phyloP scores from a whole-genome alignment of 2,797 vertebrate species.

The Lophius americanus region DNA sequence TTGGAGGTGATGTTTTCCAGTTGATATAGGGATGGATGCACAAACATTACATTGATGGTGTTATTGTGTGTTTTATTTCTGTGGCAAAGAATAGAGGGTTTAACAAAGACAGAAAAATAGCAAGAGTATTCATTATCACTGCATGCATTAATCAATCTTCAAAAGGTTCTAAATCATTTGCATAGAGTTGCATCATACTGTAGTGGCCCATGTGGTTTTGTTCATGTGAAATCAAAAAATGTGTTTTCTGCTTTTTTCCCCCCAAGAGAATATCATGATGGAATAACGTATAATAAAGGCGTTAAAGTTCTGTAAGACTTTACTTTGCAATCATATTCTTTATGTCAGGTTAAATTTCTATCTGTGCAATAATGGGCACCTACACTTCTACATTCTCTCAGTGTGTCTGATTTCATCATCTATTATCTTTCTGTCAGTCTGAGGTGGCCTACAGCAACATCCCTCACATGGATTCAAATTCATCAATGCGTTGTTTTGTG shows the following conservation, averaged over 20 bases:
- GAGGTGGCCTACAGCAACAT: conserved; percentile 32
- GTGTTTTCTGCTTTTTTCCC: too few species aligned
- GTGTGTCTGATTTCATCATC: conserved; percentile 10
- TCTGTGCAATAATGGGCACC: conserved; percentile 17
- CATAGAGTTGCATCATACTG: too few species aligned
- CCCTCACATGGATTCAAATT: conserved; percentile 97
- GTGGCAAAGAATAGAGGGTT: conserved; percentile 13
- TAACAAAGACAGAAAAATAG: conserved; percentile 5
- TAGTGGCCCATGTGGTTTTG: too few species aligned
- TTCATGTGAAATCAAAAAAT: too few species aligned
- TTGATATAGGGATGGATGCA: conserved; percentile 8
- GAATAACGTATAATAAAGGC: too few species aligned
- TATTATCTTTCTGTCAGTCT: not conserved
- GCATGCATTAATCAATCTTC: conserved; percentile 14
- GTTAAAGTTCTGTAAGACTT: too few species aligned
- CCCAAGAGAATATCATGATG: too few species aligned
- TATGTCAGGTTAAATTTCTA: conserved; percentile 15
- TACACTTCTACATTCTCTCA: conserved; percentile 37
- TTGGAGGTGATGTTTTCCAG: conserved; percentile 4
- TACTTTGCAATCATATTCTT: not conserved
- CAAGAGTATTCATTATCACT: conserved; percentile 4
- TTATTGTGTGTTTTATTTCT: conserved; percentile 33
- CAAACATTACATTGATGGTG: not conserved
- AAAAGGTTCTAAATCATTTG: not conserved
- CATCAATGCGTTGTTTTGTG: conserved; percentile 98